Base-by-base conservation (phyloP, 2,797 vertebrate species). In the Sebastes cheni region DNA sequence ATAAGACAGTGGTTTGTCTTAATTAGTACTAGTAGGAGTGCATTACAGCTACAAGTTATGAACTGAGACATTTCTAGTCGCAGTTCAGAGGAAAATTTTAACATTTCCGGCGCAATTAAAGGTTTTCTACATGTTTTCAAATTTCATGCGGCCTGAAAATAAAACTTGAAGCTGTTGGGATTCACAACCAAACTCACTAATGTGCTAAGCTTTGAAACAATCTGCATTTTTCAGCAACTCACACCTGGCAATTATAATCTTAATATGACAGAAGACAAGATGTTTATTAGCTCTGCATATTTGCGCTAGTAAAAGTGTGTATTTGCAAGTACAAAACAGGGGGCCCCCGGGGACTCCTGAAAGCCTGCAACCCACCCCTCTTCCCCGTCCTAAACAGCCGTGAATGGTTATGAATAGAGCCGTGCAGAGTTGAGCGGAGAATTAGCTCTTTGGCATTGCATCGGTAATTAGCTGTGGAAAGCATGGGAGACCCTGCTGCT, bases 391-490 rank as follows among this genome's bases (percentile, higher is more conserved):
- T 85, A 96, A 98, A 98, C 97, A 97, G 95, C 96, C 96, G 95
- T 95, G 97, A 97, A 95, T 92, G 85, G 86, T 94, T 93, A 93
- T 98, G 96, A 98, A 98, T 97, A 94, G 96, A 93, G 93, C 93
- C 92, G 94, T 95, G 96, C 95, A 96, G 96, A 95, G 96, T 97
- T 97, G 95, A 96, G 95, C 91, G 93, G 96, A 96, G 96, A 97
- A 98, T 98, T 97, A 97, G 97, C 95, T 96, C 94, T 95, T 95
- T 96, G 96, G 96, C 96, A 95, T 95, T 96, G 96, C 97, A 97
- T 97, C 93, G 91, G 96, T 97, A 97, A 98, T 97, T 97, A 97
- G 97, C 95, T 96, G 95, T 96, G 95, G 95, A 95, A 96, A 95
- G 93, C 95, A 95, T 95, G 96, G 96, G 97, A 97, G 97, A 96